These are phyloP conservation scores for Ia io DNA, from an alignment of 2,113 vertebrate genomes.

Conservation along the genomic window DNA sequence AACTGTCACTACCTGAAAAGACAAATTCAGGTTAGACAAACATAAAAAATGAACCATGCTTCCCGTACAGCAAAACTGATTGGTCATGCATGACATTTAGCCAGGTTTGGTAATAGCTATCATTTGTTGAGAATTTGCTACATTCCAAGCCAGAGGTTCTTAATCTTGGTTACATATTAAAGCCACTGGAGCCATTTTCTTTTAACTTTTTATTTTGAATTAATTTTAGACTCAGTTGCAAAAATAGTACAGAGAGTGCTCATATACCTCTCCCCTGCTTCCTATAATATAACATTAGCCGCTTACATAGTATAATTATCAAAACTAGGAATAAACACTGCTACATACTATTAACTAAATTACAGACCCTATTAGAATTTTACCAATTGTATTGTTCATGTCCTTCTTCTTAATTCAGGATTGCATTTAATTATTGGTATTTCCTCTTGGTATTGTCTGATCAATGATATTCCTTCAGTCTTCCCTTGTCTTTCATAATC, in stretches of 20 bases:
- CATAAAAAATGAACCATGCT: not conserved
- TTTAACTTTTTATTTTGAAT: constrained; percentile 24
- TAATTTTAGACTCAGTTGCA: not conserved
- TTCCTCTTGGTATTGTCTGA: not conserved
- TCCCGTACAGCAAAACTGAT: not conserved
- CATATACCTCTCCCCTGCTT: not conserved
- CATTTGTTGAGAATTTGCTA: not conserved
- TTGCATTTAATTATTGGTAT: not conserved
- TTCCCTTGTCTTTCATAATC: not conserved
- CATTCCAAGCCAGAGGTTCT: not conserved
- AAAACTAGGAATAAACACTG: not conserved
- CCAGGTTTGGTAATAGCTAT: not conserved
- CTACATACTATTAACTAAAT: not conserved
- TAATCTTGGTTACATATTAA: not conserved
- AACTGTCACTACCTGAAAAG: not conserved
- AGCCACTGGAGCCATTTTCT: not conserved
- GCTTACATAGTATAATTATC: not conserved
- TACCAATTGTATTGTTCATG: not conserved
- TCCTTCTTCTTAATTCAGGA: not conserved
- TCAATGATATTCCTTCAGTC: not conserved
- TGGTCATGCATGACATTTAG: not conserved
- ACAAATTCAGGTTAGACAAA: constrained; percentile 4
- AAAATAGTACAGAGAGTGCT: not conserved
- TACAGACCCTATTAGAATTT: not conserved
- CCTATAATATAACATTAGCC: not conserved